Percentiles rank a stretch among this genome's conserved stretches.
phyloP scores from a whole-genome alignment of 2,888 invertebrate species.

The Zonitis immaculata region DNA sequence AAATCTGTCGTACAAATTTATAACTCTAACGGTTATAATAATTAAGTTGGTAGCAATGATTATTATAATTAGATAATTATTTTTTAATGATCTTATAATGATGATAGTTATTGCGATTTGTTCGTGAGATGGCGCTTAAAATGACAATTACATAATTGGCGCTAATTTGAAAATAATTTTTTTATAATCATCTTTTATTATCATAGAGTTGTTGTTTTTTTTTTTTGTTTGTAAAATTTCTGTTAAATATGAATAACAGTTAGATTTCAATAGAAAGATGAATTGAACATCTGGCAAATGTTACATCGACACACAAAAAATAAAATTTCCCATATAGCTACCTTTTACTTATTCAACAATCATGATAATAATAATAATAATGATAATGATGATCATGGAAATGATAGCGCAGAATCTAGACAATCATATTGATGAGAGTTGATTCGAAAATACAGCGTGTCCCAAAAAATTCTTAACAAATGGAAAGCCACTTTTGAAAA shows the following conservation, averaged over 20 bases:
- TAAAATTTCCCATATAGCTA: conserved; percentile 11
- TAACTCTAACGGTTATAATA: background rate
- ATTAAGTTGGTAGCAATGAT: background rate
- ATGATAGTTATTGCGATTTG: background rate
- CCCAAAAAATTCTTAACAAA: too few relatives aligned
- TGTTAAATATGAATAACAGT: background rate
- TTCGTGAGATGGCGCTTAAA: background rate
- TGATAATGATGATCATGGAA: background rate
- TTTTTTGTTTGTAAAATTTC: background rate
- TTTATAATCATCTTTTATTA: background rate
- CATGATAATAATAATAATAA: too few relatives aligned
- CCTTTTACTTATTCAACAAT: background rate
- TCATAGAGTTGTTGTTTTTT: background rate
- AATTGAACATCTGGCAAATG: conserved; percentile 17
- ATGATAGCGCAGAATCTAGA: too few relatives aligned
- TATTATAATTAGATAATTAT: background rate
- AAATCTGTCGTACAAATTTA: background rate
- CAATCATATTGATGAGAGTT: background rate
- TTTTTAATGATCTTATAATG: background rate
- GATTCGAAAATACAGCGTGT: background rate
- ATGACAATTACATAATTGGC: background rate
- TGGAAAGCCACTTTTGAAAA: too few relatives aligned
- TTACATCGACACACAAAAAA: conserved; percentile 4
- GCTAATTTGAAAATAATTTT: background rate
- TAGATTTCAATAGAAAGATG: background rate